Evolutionary conservation across 2,888 invertebrate species (phyloP), one percentile per base, ranked within the genome.

Genomic region (Diaprepes abbreviatus): DNA sequence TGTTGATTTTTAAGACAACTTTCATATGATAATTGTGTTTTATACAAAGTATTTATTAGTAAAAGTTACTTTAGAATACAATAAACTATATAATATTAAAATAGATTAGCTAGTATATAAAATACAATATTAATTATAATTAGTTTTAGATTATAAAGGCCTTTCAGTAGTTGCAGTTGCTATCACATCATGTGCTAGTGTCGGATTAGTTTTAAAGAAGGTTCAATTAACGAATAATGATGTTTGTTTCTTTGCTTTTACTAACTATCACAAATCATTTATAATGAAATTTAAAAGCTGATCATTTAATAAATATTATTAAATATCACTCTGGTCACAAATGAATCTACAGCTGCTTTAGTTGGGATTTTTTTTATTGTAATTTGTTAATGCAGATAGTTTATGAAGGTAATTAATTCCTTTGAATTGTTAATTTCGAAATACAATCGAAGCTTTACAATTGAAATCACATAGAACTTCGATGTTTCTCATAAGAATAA

Each of bases 191-290:
- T 28, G 9, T 28, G 48, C 12, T 24, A 43, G 21, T 12, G 17
- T 17, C 12, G 2, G 6, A 31, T 5, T 50, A 12, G 38, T 16
- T 5, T n/a, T 7, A 28, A 12, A 31, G 16, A 28, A 50, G 48
- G 28, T 14, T 50, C 14, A 1, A 28, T 28, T 28, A 50, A 50
- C 16, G n/a, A 2, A 17, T 19, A 50, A 16, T 43, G 43, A 50
- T 12, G 28, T 48, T 14, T 50, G 48, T 28, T 14, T 28, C 21
- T 50, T 14, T 50, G 48, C 48, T 50, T 48, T 50, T 50, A 50
- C 48, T 50, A 50, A 50, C 48, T 10, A 24, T 45, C 6, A 14
- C 38, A 38, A 5, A 14, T 38, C 14, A 33, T 33, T 33, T 5
- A n/a, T n/a, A n/a, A n/a, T n/a, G n/a, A n/a, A n/a, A n/a, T n/a